These are phyloP conservation scores for Eupithecia tripunctaria DNA, from an alignment of 2,888 invertebrate genomes.

Conservation along the genomic window DNA sequence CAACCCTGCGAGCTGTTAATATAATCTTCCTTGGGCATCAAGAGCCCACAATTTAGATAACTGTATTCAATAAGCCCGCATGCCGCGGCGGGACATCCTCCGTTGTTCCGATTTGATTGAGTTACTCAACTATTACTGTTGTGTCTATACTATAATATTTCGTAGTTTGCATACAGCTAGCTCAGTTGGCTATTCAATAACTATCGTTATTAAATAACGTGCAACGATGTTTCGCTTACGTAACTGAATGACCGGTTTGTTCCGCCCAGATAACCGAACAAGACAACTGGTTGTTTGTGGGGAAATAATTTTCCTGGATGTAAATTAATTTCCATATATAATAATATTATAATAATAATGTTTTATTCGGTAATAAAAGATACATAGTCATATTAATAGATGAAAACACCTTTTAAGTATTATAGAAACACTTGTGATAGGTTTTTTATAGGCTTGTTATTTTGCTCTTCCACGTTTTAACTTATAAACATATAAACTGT, in stretches of 20 bases:
- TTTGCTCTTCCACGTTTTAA: too few relatives aligned
- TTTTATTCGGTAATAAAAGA: too few relatives aligned
- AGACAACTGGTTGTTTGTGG: too few relatives aligned
- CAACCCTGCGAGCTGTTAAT: conserved; percentile 58
- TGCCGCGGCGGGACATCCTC: conserved; percentile 62
- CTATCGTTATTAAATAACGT: conserved; percentile 7
- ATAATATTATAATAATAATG: too few relatives aligned
- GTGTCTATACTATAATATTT: conserved; percentile 56
- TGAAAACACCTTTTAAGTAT: too few relatives aligned
- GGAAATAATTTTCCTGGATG: too few relatives aligned
- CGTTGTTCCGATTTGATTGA: conserved; percentile 76
- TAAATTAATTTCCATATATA: too few relatives aligned
- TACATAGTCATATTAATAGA: too few relatives aligned
- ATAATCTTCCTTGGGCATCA: conserved; percentile 77
- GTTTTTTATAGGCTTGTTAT: too few relatives aligned
- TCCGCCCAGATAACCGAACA: too few relatives aligned
- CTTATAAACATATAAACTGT: too few relatives aligned
- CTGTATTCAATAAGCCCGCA: conserved; percentile 78
- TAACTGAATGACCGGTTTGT: not conserved
- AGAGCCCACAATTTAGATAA: conserved; percentile 77
- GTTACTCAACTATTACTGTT: conserved; percentile 71
- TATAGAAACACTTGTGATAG: too few relatives aligned
- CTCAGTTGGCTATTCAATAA: conserved; percentile 11
- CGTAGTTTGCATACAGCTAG: conserved; percentile 30
- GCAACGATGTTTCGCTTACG: not conserved